These are phyloP conservation scores for Malurus splendens DNA, from an alignment of 2,797 vertebrate species.

Conservation along the genomic window DNA sequence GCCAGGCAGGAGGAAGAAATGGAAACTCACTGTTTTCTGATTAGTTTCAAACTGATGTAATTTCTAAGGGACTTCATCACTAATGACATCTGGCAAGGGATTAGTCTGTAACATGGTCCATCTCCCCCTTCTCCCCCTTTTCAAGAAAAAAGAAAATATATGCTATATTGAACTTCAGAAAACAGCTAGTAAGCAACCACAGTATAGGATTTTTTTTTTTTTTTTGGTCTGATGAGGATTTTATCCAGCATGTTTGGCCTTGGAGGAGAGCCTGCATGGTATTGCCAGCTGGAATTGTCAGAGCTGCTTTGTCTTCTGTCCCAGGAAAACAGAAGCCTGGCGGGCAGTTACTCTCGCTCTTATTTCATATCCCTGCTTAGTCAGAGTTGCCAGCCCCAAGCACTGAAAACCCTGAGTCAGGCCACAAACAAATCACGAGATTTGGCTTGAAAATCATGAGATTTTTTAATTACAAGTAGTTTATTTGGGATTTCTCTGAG, in stretches of 20 bases:
- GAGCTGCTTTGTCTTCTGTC: conserved; percentile 59
- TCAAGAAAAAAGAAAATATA: conserved; percentile 22
- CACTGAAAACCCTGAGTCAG: conserved; percentile 57
- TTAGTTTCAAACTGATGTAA: conserved; percentile 32
- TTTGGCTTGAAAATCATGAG: conserved; percentile 42
- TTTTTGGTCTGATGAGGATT: conserved; percentile 11
- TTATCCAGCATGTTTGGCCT: conserved; percentile 52
- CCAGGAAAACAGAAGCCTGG: conserved; percentile 61
- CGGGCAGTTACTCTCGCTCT: conserved; percentile 38
- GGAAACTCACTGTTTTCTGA: conserved; percentile 28
- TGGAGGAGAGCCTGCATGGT: conserved; percentile 45
- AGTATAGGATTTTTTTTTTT: background rate
- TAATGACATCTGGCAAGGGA: conserved; percentile 31
- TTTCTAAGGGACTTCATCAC: conserved; percentile 25
- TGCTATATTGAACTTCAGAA: background rate
- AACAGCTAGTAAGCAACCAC: conserved; percentile 25
- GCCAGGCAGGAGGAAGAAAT: conserved; percentile 28
- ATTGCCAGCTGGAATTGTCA: conserved; percentile 61
- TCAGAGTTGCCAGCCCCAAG: conserved; percentile 48
- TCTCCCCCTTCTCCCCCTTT: background rate
- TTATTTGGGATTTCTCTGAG: conserved; percentile 26
- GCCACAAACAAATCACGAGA: conserved; percentile 49
- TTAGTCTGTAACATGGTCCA: background rate
- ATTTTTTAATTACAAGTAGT: conserved; percentile 31
- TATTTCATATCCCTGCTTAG: conserved; percentile 56